phyloP scores from a whole-genome alignment of 2,113 vertebrate genomes.

The Vireo altiloquus region DNA sequence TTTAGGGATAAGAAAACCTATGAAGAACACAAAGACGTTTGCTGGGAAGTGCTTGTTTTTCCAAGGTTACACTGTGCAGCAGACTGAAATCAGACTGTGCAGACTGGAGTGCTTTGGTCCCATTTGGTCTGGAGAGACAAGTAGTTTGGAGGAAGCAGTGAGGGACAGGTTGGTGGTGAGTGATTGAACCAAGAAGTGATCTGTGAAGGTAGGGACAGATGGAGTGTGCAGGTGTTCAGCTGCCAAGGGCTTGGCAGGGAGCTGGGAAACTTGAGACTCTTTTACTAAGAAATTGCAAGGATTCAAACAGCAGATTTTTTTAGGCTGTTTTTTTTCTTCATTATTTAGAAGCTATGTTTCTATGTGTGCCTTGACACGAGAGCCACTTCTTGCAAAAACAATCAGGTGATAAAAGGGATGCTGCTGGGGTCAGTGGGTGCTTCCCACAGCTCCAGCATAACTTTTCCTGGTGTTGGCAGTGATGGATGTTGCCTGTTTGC shows the following conservation, averaged over 20 bases:
- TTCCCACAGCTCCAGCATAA: neutral
- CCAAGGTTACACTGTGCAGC: neutral
- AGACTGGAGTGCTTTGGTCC: neutral
- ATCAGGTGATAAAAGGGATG: neutral
- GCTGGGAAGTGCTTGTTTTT: neutral
- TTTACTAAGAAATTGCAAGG: neutral
- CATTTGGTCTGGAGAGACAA: neutral
- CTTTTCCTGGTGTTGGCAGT: neutral
- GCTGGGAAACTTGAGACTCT: neutral
- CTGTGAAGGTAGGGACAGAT: conserved; percentile 18
- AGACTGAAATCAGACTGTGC: neutral
- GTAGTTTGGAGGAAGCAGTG: neutral
- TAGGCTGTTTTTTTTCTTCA: fast-evolving
- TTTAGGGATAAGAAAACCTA: neutral
- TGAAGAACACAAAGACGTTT: neutral
- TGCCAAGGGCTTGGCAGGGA: neutral
- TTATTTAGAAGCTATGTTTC: neutral
- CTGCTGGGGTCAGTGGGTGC: neutral
- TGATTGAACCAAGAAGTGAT: neutral
- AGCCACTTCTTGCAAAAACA: neutral
- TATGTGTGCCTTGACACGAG: neutral
- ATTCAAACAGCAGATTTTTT: neutral
- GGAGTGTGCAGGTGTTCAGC: conserved; percentile 16
- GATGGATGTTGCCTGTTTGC: neutral
- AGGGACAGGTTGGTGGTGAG: neutral